Evolutionary conservation across 2,888 invertebrate genomes (phyloP), one percentile per base, ranked within the genome.

Genomic region (Eustalomyia histrio): DNA sequence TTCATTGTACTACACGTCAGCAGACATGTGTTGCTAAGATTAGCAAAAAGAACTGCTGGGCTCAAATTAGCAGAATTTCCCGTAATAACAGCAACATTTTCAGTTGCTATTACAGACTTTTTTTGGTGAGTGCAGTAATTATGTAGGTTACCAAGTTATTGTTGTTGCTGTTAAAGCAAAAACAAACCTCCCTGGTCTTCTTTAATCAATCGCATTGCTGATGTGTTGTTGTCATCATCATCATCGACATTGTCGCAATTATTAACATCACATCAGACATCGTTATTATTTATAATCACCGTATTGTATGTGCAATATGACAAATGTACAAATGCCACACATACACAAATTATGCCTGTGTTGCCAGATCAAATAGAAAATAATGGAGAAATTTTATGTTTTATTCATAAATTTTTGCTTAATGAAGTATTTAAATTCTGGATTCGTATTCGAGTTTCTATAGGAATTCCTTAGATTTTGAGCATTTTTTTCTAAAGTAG

Each of bases 201-300:
- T 50, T 33, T 63, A 63, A 72, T 24, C 67, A 72, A 68, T 80
- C 55, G 75, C 53, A 52, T 61, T 75, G 61, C 52, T 68, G 39
- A 12, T 33, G 43, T 64, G 43, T 64, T 68, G 50, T 39, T 60
- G 52, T 73, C 60, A 53, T 60, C 73, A 57, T 73, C 60, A 53
- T 60, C 73, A 57, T 68, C 64, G 53, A 68, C 68, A 64, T 76
- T 69, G 65, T 71, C 71, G 52, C 17, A 35, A 76, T 73, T 71
- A 71, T 71, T 52, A 71, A 71, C 60, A 61, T 52, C 52, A 43
- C 35, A 21, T n/a, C 43, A 71, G 52, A 57, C 47, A 60, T 61
- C 43, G 43, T 47, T 47, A 47, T 14, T 47, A 47, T 47, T 14
- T 47, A 47, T 47, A 47, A 47, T 47, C 43, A 47, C n/a, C n/a